These are phyloP conservation scores for Diadumene lineata DNA, from an alignment of 92 coral and sea anemone species.

Conservation along the genomic window DNA sequence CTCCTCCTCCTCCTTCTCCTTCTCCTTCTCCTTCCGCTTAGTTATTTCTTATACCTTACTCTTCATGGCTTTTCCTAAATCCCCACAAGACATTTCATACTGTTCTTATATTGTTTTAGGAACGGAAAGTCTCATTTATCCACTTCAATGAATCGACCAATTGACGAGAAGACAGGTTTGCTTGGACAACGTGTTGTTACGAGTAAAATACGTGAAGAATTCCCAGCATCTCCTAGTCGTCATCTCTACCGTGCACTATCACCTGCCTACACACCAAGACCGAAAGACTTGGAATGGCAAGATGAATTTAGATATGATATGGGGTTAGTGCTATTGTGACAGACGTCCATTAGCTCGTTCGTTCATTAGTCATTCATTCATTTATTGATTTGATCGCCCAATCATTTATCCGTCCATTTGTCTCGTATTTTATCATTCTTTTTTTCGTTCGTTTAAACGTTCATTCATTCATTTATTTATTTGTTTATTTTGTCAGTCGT, in stretches of 20 bases:
- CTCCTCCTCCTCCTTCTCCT: neutral
- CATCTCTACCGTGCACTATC: conserved; percentile 84
- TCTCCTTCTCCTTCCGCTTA: neutral
- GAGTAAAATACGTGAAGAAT: conserved; percentile 86
- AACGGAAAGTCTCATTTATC: conserved; percentile 37
- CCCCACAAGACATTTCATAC: too few species aligned
- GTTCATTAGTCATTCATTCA: too few species aligned
- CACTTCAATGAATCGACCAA: conserved; percentile 5
- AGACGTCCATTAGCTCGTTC: too few species aligned
- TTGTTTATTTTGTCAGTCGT: neutral
- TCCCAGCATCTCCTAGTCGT: conserved; percentile 85
- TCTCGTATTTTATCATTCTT: too few species aligned
- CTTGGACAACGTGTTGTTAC: conserved; percentile 89
- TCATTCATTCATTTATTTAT: too few species aligned
- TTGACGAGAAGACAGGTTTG: conserved; percentile 86
- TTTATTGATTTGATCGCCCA: too few species aligned
- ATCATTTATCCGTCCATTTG: too few species aligned
- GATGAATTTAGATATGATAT: conserved; percentile 77
- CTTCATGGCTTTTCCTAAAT: too few species aligned
- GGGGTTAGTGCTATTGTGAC: conserved; percentile 24
- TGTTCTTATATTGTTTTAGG: too few species aligned
- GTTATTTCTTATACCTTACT: neutral
- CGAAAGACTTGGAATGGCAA: conserved; percentile 85
- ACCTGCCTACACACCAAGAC: conserved; percentile 78
- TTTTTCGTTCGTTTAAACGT: too few species aligned